Base-by-base conservation (phyloP, 2,888 invertebrate genomes). In the Syrphus vitripennis region DNA sequence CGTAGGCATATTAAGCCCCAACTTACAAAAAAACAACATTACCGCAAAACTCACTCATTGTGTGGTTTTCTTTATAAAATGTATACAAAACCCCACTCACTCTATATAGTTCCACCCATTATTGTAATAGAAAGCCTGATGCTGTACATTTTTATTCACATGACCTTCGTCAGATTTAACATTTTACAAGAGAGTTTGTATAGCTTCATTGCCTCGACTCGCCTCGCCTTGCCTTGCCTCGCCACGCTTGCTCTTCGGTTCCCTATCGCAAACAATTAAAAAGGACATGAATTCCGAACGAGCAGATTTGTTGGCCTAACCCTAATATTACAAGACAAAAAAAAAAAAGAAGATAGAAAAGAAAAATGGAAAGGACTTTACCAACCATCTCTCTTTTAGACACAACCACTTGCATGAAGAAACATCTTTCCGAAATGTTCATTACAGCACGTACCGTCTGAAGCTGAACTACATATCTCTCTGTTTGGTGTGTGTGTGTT, bases 251-350 rank as follows among this genome's bases (percentile, higher is more conserved):
- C 48, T 48, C 48, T 21, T 50, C 34, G 16, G 31, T 26, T 50
- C 26, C 48, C 74, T 61, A 34, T 50, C 14, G 34, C 16, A 31
- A 63, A 63, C 83, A 83, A 83, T 83, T 79, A 75, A 63, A 70
- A 83, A 75, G 74, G 70, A 79, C 83, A 83, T 79, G 83, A 79
- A 79, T 83, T 65, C 75, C 75, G 50, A 83, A 79, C 48, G 70
- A 79, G 70, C 83, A 79, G 67, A 67, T 67, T 50, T 67, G 67
- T 50, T 67, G 24, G 50, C 67, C 67, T 50, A 48, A 67, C 48
- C 67, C 50, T 45, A 65, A 40, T 16, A 45, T 29, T 19, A 45
- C 65, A 45, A 45, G 59, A 57, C 34, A 42, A 29, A 7, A 40
- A n/a, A 24, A 40, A 40, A 40, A 24, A 37, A n/a, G 24, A 24